Evolutionary conservation across 2,797 vertebrate genomes (phyloP).

Genomic region (Coluber constrictor): DNA sequence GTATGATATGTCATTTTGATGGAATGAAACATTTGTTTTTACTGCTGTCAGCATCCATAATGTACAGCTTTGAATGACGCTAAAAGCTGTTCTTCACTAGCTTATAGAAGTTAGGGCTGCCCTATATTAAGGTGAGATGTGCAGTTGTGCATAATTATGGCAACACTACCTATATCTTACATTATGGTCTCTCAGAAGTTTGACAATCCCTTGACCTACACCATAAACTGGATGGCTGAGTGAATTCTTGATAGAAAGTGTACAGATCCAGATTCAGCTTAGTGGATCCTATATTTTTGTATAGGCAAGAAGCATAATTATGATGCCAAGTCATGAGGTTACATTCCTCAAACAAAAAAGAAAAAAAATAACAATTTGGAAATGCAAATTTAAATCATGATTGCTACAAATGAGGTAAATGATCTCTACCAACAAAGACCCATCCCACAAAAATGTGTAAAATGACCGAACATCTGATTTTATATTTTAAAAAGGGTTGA

Average conservation of each 20-base stretch:
- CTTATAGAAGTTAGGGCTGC: not conserved
- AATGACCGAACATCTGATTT: not conserved
- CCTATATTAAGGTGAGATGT: not conserved
- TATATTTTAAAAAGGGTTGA: not conserved
- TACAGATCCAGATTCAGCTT: not conserved
- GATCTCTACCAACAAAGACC: not conserved
- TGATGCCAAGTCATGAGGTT: not conserved
- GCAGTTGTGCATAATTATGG: not conserved
- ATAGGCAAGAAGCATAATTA: not conserved
- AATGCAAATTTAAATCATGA: not conserved
- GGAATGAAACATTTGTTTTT: conserved; percentile 18
- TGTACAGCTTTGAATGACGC: not conserved
- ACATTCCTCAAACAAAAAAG: not conserved
- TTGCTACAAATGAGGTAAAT: not conserved
- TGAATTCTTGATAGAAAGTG: not conserved
- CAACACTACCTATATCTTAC: not conserved
- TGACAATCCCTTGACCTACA: not conserved
- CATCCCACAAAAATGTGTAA: not conserved
- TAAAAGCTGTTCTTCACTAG: conserved; percentile 2
- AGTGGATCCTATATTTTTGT: not conserved
- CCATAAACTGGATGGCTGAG: not conserved
- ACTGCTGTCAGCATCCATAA: not conserved
- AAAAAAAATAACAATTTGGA: not conserved
- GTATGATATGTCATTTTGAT: conserved; percentile 68
- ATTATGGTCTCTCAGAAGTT: not conserved